These are phyloP conservation scores for Zoanthus sociatus DNA, from an alignment of 92 coral and sea anemone species.

Conservation along the genomic window DNA sequence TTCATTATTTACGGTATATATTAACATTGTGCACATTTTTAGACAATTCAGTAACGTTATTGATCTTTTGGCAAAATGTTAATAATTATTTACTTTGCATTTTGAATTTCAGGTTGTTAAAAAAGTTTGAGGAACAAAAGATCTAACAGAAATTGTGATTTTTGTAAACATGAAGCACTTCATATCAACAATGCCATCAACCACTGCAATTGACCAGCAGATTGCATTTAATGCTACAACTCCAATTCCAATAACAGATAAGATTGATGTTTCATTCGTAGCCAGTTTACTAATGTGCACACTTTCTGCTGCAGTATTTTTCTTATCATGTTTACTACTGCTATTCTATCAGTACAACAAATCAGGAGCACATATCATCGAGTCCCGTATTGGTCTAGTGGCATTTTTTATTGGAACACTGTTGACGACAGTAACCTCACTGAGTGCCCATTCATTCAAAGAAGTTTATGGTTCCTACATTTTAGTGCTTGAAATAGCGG, in stretches of 20 bases:
- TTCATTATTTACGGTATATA: too few species aligned
- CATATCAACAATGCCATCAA: not conserved
- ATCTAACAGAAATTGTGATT: not conserved
- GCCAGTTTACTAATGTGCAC: slow-evolving; percentile 68
- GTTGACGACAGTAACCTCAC: slow-evolving; percentile 77
- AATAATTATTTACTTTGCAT: not conserved
- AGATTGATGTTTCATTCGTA: slow-evolving; percentile 59
- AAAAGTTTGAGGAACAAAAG: not conserved
- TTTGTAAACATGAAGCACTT: not conserved
- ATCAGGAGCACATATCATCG: slow-evolving; percentile 66
- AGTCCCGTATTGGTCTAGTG: slow-evolving; percentile 76
- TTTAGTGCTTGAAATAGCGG: slow-evolving; percentile 40
- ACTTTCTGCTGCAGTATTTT: slow-evolving; percentile 66
- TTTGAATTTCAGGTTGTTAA: not conserved
- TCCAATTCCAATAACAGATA: not conserved
- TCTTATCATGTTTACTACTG: slow-evolving; percentile 61
- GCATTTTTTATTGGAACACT: slow-evolving; percentile 81
- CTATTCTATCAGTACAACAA: slow-evolving; percentile 60
- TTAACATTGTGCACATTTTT: too few species aligned
- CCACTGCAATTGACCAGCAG: not conserved
- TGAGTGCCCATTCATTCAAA: slow-evolving; percentile 61
- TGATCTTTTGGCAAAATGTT: too few species aligned
- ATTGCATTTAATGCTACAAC: not conserved
- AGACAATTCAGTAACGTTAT: too few species aligned
- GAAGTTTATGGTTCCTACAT: slow-evolving; percentile 68